Evolutionary conservation across 1,140 invertebrate genomes (phyloP).

Genomic region (Drosophila sucinea): DNA sequence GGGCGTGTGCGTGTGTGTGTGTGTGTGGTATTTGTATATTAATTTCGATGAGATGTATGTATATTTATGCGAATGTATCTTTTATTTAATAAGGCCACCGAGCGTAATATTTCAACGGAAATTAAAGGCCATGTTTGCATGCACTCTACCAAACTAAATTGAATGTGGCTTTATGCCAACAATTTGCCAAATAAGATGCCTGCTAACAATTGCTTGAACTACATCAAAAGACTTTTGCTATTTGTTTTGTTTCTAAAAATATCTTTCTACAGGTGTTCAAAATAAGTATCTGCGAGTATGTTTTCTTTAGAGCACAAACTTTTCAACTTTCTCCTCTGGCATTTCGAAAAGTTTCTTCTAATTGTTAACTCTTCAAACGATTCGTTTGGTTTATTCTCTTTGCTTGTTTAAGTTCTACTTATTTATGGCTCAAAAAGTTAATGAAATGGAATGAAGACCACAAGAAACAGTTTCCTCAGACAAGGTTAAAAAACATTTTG

Average conservation of each 20-base stretch:
- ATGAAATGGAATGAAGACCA: conserved; percentile 6
- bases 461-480: not conserved
- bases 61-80: conserved; percentile 60
- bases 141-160: conserved; percentile 18
- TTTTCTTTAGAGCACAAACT: not conserved
- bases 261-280: conserved; percentile 3
- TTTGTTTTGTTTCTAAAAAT: not conserved
- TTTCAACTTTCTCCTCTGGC: not conserved
- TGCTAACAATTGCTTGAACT: not conserved
- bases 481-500: not conserved
- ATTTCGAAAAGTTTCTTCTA: not conserved
- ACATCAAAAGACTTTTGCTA: not conserved
- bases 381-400: not conserved
- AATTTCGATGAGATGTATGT: conserved; percentile 31
- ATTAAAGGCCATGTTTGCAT: conserved; percentile 48
- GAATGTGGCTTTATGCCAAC: conserved; percentile 18
- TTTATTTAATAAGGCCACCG: conserved; percentile 59
- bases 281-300: not conserved
- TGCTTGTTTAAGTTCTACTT: conserved; percentile 6
- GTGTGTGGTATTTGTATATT: conserved; percentile 12
- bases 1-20: conserved; percentile 22
- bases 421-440: conserved; percentile 1
- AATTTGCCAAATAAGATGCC: not conserved
- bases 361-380: conserved; percentile 14
- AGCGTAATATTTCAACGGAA: conserved; percentile 69